Conservation (phyloP, 2,113 vertebrate genomes). For the Phalacrocorax carbo region DNA sequence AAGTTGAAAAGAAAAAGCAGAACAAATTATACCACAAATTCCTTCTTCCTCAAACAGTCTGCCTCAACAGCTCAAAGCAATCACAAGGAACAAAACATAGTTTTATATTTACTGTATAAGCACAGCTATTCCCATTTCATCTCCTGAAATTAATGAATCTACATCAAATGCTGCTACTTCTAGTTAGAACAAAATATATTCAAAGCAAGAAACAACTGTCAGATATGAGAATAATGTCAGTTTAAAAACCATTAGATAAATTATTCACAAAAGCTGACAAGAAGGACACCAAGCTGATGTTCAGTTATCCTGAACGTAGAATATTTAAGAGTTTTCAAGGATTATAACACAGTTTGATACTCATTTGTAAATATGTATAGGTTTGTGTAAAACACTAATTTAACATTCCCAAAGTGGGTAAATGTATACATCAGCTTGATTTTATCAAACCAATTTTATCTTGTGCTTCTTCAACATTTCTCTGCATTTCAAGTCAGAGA, state of each 20-base stretch:
- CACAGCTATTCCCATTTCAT: conserved; percentile 36
- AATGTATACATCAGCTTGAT: conserved; percentile 50
- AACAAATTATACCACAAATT: background rate
- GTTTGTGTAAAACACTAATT: conserved; percentile 67
- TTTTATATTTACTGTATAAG: conserved; percentile 43
- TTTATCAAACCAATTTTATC: conserved; percentile 59
- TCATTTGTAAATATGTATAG: conserved; percentile 63
- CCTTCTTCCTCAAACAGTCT: background rate
- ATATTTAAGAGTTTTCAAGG: conserved; percentile 61
- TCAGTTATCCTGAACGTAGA: conserved; percentile 43
- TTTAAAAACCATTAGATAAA: conserved; percentile 61
- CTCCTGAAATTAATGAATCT: conserved; percentile 62
- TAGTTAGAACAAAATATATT: conserved; percentile 47
- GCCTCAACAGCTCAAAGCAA: conserved; percentile 33
- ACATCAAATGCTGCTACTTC: conserved; percentile 58
- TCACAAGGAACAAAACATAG: conserved; percentile 18
- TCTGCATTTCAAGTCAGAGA: conserved; percentile 14
- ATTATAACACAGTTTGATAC: conserved; percentile 59
- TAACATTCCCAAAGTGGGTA: conserved; percentile 49
- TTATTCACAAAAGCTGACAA: conserved; percentile 69
- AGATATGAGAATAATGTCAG: conserved; percentile 63
- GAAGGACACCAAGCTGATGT: conserved; percentile 37
- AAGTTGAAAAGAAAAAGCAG: background rate
- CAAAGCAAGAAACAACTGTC: conserved; percentile 58
- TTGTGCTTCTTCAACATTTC: conserved; percentile 22